Percentiles rank a stretch among this genome's conserved stretches.
Conservation (phyloP, 2,888 invertebrate species). For the Cryptocheilus praepositus region DNA sequence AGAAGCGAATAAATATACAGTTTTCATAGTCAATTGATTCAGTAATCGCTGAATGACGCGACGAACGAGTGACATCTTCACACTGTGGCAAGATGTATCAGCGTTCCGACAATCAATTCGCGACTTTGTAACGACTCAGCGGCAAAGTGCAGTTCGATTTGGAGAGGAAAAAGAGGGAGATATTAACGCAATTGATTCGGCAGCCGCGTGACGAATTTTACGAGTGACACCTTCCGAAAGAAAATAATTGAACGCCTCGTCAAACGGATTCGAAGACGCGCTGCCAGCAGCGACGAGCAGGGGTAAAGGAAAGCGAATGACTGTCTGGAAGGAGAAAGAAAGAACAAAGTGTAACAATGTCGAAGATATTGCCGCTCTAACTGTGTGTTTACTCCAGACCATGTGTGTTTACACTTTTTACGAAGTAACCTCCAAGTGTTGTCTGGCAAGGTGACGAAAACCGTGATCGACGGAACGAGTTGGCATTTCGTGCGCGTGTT, state of each 20-base stretch:
- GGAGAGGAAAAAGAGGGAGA: too few species aligned
- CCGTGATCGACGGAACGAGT: constrained; percentile 13
- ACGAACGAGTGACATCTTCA: too few species aligned
- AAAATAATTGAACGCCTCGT: too few species aligned
- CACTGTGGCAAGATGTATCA: too few species aligned
- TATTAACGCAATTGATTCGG: too few species aligned
- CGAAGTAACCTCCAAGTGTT: constrained; percentile 28
- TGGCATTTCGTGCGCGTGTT: constrained; percentile 28
- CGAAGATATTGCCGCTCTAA: constrained; percentile 10
- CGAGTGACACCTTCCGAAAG: neutral
- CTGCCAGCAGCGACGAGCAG: neutral
- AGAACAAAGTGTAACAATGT: neutral
- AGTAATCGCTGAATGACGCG: too few species aligned
- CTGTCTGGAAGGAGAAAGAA: neutral
- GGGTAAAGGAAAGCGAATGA: neutral
- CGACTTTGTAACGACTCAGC: too few species aligned
- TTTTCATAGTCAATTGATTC: too few species aligned
- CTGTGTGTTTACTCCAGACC: constrained; percentile 39
- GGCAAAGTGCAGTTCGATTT: too few species aligned
- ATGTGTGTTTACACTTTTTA: constrained; percentile 64
- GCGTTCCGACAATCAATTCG: too few species aligned
- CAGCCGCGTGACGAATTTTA: neutral
- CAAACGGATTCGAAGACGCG: too few species aligned
- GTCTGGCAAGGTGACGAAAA: constrained; percentile 32
- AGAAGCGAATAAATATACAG: too few species aligned